phyloP scores from a whole-genome alignment of 2,888 invertebrate genomes.

The Troides helena region DNA sequence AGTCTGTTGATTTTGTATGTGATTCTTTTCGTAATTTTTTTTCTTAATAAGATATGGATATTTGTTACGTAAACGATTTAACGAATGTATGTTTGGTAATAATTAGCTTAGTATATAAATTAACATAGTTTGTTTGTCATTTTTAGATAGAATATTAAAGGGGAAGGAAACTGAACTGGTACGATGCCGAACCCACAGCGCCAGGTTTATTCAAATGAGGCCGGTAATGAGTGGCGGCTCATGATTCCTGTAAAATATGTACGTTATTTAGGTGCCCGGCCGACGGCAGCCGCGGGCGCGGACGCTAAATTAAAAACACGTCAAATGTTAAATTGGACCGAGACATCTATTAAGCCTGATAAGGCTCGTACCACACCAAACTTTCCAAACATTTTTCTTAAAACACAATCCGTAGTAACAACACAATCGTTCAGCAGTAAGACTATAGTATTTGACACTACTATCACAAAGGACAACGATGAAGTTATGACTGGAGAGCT shows the following conservation, averaged over 20 bases:
- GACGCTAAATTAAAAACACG: conserved; percentile 80
- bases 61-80: neutral
- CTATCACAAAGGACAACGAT: no score
- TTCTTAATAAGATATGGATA: no score
- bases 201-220: conserved; percentile 59
- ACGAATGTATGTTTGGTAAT: neutral
- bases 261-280: conserved; percentile 49
- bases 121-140: neutral
- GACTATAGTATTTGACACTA: neutral
- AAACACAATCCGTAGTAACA: neutral
- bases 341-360: conserved; percentile 78
- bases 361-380: conserved; percentile 46
- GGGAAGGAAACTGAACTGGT: conserved; percentile 13
- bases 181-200: conserved; percentile 30
- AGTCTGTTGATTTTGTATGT: no score
- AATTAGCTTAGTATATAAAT: neutral
- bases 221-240: conserved; percentile 67
- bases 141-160: conserved; percentile 12
- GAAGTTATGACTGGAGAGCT: no score
- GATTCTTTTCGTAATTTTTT: no score
- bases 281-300: conserved; percentile 76
- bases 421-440: neutral
- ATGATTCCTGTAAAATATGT: conserved; percentile 64
- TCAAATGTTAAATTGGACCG: conserved; percentile 80
- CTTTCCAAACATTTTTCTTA: neutral